A percentile compares a stretch with the other conserved stretches of the same genome.
These are phyloP conservation scores for Creontiades dilutus DNA, from an alignment of 2,888 invertebrate species.

Conservation along the genomic window DNA sequence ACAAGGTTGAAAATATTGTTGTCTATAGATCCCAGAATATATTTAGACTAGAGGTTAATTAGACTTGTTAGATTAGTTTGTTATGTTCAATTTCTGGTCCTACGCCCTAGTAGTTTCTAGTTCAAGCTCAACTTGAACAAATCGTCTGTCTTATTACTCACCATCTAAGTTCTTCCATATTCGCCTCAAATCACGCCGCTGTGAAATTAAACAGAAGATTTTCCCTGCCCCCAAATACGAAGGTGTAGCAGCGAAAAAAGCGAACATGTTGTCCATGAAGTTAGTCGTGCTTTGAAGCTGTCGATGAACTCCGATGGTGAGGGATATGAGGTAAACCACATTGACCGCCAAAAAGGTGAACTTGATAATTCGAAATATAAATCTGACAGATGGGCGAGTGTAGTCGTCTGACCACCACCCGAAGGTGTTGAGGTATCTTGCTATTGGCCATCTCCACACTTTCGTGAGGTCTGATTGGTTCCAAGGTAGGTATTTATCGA, in stretches of 20 bases:
- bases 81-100: too few relatives aligned
- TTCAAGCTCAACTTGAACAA: too few relatives aligned
- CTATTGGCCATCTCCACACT: slow-evolving; percentile 71
- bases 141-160: slow-evolving; percentile 16
- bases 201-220: slow-evolving; percentile 48
- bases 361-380: slow-evolving; percentile 39
- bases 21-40: too few relatives aligned
- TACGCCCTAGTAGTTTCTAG: too few relatives aligned
- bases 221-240: slow-evolving; percentile 65
- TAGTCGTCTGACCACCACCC: slow-evolving; percentile 73
- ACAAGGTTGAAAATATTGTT: too few relatives aligned
- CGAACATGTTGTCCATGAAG: slow-evolving; percentile 71
- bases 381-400: slow-evolving; percentile 1
- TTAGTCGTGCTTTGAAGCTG: slow-evolving; percentile 53
- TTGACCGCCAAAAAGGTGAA: slow-evolving; percentile 40
- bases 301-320: slow-evolving; percentile 57
- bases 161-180: slow-evolving; percentile 71
- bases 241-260: slow-evolving; percentile 69
- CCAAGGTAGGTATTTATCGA: slow-evolving; percentile 18
- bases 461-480: slow-evolving; percentile 46
- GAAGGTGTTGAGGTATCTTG: slow-evolving; percentile 65
- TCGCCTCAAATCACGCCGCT: slow-evolving; percentile 51
- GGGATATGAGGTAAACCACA: slow-evolving; percentile 41
- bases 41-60: too few relatives aligned
- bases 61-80: too few relatives aligned